Percentiles rank a stretch among this genome's conserved stretches.
Conservation (phyloP, 2,888 invertebrate genomes). For the Ctenicera cuprea region DNA sequence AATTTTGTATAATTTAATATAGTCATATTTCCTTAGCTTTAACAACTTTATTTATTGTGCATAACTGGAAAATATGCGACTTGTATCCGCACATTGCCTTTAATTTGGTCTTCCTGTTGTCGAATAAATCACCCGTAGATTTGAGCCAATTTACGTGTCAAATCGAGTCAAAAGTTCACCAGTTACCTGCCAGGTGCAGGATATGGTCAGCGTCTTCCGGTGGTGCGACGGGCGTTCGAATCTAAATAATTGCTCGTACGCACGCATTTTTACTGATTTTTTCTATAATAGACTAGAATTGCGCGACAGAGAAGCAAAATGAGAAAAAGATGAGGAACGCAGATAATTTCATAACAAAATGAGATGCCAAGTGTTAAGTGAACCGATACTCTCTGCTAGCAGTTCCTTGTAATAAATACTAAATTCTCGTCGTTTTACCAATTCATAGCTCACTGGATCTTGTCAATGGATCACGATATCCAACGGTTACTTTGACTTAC, state of each 20-base stretch:
- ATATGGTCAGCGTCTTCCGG: conserved; percentile 68
- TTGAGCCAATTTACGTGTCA: conserved; percentile 55
- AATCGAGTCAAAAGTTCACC: conserved; percentile 55
- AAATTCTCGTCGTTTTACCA: conserved; percentile 32
- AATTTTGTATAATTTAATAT: too few relatives aligned
- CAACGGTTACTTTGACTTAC: conserved; percentile 53
- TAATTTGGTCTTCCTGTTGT: conserved; percentile 45
- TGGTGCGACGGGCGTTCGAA: conserved; percentile 54
- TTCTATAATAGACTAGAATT: background rate
- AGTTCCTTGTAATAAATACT: conserved; percentile 35
- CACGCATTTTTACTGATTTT: conserved; percentile 46
- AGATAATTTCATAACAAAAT: conserved; percentile 39
- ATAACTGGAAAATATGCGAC: background rate
- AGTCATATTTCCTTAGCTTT: too few relatives aligned
- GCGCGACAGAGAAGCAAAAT: background rate
- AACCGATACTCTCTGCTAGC: conserved; percentile 32
- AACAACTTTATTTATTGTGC: background rate
- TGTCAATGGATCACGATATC: conserved; percentile 58
- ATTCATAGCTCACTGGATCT: conserved; percentile 51
- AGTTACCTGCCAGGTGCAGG: conserved; percentile 61
- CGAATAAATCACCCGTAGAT: conserved; percentile 54
- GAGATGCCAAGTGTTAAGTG: conserved; percentile 36
- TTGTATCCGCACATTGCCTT: conserved; percentile 9
- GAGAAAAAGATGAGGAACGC: conserved; percentile 18
- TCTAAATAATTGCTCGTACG: conserved; percentile 59